phyloP scores from a whole-genome alignment of 2,113 vertebrate species.

The Platysternon megacephalum region DNA sequence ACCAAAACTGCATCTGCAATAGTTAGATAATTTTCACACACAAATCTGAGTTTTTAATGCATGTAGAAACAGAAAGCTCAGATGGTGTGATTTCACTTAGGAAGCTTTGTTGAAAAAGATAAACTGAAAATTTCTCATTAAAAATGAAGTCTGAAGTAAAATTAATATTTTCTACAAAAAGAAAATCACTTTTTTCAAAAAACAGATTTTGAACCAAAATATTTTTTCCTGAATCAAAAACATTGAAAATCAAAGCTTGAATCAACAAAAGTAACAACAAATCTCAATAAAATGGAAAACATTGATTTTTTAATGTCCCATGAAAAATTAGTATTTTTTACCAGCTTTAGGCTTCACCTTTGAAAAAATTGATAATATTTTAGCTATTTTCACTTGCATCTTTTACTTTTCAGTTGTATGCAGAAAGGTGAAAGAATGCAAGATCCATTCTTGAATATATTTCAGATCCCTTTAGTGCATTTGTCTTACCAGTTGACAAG shows the following conservation, averaged over 20 bases:
- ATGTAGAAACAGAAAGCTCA: not conserved
- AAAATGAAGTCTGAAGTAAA: not conserved
- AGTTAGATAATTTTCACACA: not conserved
- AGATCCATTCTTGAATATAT: not conserved
- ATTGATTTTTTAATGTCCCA: not conserved
- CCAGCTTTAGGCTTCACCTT: not conserved
- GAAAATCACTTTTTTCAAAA: not conserved
- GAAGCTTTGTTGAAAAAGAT: not conserved
- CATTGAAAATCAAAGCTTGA: not conserved
- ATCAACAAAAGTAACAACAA: not conserved
- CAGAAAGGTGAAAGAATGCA: not conserved
- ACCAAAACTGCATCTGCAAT: accelerated
- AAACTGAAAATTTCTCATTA: not conserved
- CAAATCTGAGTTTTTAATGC: not conserved
- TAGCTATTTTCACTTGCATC: not conserved
- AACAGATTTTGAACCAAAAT: not conserved
- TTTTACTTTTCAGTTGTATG: not conserved
- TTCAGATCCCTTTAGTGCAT: not conserved
- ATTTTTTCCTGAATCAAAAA: not conserved
- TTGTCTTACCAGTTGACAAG: not conserved
- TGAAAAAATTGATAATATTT: not conserved
- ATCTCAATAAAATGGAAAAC: not conserved
- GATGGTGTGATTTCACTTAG: not conserved
- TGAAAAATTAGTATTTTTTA: not conserved
- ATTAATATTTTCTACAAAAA: not conserved